A percentile compares a stretch with the other conserved stretches of the same genome.
Conservation (phyloP, 2,888 invertebrate genomes). For the Parelbella ahira region DNA sequence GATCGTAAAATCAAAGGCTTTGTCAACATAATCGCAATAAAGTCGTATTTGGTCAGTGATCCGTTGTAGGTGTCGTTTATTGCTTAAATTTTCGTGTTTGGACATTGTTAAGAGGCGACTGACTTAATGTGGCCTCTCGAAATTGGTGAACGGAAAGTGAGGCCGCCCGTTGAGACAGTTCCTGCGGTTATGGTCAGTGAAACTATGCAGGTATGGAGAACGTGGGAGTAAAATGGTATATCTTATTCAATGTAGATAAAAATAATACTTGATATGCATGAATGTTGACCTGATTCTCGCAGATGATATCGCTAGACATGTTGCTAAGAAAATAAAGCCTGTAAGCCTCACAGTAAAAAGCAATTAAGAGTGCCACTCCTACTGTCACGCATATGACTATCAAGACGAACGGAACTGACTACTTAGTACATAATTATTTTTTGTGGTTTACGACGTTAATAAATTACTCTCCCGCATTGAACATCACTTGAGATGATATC, state of each 20-base stretch:
- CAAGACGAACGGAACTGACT: too few relatives aligned
- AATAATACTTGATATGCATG: constrained; percentile 6
- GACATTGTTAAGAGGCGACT: constrained; percentile 23
- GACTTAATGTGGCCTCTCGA: constrained; percentile 23
- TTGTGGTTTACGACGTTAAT: too few relatives aligned
- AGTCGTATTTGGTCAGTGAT: constrained; percentile 31
- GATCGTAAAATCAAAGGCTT: constrained; percentile 48
- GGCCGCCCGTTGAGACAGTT: not conserved
- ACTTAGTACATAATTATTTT: too few relatives aligned
- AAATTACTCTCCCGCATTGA: too few relatives aligned
- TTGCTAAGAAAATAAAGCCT: too few relatives aligned
- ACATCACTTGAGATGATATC: too few relatives aligned
- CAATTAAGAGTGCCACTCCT: too few relatives aligned
- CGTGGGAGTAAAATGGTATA: constrained; percentile 11
- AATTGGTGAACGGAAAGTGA: constrained; percentile 13
- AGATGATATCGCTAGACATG: too few relatives aligned
- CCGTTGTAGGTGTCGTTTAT: constrained; percentile 46
- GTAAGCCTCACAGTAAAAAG: too few relatives aligned
- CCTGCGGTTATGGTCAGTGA: constrained; percentile 7
- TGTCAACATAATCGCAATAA: constrained; percentile 43
- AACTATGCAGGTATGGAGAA: not conserved
- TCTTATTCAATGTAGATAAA: constrained; percentile 5
- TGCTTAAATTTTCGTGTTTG: constrained; percentile 27
- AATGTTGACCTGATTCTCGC: too few relatives aligned
- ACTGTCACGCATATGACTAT: too few relatives aligned